These are phyloP conservation scores for Mesorhabditis spiculigera DNA, from an alignment of 2,888 invertebrate species.

Conservation along the genomic window DNA sequence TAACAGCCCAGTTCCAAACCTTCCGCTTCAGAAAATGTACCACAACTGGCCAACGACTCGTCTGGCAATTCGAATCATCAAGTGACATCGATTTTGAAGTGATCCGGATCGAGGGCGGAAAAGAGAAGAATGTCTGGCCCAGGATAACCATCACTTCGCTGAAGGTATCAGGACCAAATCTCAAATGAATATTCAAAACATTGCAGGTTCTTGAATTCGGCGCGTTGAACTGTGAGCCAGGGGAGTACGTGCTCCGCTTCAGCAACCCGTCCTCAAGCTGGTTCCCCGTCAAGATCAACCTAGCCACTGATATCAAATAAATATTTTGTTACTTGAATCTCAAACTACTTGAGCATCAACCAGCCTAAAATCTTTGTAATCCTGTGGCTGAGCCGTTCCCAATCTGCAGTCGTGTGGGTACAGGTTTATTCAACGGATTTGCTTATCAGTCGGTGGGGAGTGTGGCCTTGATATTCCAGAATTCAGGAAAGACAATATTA, in stretches of 20 bases:
- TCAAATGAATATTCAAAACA: background rate
- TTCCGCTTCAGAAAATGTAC: conserved; percentile 28
- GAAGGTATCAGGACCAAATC: conserved; percentile 22
- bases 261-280: conserved; percentile 41
- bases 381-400: too few species aligned
- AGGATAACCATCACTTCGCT: conserved; percentile 41
- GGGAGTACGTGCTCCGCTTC: conserved; percentile 45
- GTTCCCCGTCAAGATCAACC: conserved; percentile 41
- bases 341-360: background rate
- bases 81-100: conserved; percentile 52
- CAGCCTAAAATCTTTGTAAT: too few species aligned
- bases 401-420: too few species aligned
- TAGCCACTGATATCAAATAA: conserved; percentile 14
- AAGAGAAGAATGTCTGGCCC: conserved; percentile 46
- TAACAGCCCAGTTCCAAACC: too few species aligned
- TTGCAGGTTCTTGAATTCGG: conserved; percentile 46
- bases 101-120: conserved; percentile 27
- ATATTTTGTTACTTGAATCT: background rate
- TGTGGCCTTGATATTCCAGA: too few species aligned
- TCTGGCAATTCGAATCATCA: conserved; percentile 47
- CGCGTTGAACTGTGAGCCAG: conserved; percentile 23
- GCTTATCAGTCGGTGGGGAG: too few species aligned
- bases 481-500: too few species aligned
- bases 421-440: too few species aligned
- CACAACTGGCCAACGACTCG: conserved; percentile 27